phyloP scores from a whole-genome alignment of 2,888 invertebrate genomes.

The Acanthococcus lagerstroemiae region DNA sequence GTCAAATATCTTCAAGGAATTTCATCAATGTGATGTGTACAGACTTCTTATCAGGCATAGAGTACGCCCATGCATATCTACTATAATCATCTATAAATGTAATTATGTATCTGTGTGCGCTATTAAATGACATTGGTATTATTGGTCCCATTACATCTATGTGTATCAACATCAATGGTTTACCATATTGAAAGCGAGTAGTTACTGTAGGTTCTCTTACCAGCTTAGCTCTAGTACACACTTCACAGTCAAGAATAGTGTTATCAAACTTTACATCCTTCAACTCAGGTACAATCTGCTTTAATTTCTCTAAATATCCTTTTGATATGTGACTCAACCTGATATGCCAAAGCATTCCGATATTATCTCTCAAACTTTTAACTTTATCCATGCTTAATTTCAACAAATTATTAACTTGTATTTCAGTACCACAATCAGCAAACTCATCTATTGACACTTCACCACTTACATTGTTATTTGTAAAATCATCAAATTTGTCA shows the following conservation, averaged over 20 bases:
- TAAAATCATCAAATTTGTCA: neutral
- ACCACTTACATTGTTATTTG: neutral
- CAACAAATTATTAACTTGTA: neutral
- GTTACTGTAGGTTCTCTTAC: neutral
- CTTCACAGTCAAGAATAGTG: conserved; percentile 5
- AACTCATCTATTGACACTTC: neutral
- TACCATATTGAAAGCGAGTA: neutral
- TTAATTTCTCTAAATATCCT: neutral
- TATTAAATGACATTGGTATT: neutral
- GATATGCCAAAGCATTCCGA: conserved; percentile 2
- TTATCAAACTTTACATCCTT: neutral
- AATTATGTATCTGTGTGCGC: conserved; percentile 3
- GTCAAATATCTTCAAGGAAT: neutral
- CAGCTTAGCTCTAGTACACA: neutral
- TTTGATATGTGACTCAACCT: neutral
- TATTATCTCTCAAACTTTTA: neutral
- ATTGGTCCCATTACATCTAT: neutral
- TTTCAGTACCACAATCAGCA: neutral
- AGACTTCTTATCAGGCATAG: conserved; percentile 1
- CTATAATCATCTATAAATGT: conserved; percentile 11
- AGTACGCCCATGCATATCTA: conserved; percentile 1
- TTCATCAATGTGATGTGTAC: conserved; percentile 1
- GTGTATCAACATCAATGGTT: neutral
- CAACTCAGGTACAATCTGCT: neutral
- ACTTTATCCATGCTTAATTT: neutral